phyloP scores from a whole-genome alignment of 2,113 vertebrate genomes.

The Australoheros scitulus region DNA sequence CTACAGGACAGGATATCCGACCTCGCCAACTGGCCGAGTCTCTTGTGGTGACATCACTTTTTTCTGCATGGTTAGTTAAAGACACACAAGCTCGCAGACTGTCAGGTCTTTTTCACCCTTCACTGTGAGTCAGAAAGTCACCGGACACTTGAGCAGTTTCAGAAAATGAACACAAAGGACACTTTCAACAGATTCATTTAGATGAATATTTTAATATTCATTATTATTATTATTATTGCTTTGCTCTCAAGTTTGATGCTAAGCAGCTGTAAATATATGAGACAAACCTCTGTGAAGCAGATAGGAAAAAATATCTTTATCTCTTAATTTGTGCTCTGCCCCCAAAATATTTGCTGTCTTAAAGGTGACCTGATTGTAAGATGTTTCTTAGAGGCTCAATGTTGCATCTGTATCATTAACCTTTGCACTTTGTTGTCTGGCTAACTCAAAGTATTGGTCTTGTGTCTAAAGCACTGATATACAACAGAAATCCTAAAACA shows the following conservation, averaged over 20 bases:
- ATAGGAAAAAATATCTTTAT: background rate
- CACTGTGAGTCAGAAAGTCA: conserved; percentile 4
- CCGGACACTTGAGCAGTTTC: background rate
- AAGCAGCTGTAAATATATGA: background rate
- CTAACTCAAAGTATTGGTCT: accelerated
- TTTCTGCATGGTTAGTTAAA: conserved; percentile 12
- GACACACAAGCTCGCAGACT: background rate
- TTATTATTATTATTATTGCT: background rate
- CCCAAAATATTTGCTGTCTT: background rate
- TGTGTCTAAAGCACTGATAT: background rate
- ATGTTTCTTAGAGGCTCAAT: background rate
- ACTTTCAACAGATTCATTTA: background rate
- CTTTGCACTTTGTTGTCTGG: conserved; percentile 1
- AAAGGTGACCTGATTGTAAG: background rate
- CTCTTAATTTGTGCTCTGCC: background rate
- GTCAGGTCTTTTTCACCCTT: conserved; percentile 14
- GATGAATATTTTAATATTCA: conserved; percentile 11
- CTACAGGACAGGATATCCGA: conserved; percentile 52
- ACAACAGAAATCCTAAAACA: accelerated
- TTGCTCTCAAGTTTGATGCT: background rate
- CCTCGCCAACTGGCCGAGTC: conserved; percentile 46
- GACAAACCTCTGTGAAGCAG: background rate
- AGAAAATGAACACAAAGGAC: conserved; percentile 4
- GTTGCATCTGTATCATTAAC: background rate
- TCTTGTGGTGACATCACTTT: conserved; percentile 40